phyloP scores from a whole-genome alignment of 2,113 vertebrate genomes.

The Epinephelus lanceolatus region DNA sequence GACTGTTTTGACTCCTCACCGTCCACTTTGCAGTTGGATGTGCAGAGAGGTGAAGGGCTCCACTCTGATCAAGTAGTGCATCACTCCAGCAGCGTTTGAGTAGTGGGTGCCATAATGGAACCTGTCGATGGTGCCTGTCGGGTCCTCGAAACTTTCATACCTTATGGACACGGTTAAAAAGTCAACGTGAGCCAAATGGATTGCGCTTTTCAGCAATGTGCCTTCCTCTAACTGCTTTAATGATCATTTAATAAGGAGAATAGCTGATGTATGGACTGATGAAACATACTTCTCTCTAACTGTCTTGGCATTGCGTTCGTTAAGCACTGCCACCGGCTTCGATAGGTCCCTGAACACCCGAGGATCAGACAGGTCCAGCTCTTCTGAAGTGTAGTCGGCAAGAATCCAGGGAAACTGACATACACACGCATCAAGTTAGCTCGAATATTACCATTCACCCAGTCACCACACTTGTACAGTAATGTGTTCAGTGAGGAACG shows the following conservation, averaged over 20 bases:
- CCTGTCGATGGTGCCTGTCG: constrained; percentile 93
- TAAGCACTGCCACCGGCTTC: constrained; percentile 94
- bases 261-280: not conserved
- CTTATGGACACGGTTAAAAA: constrained; percentile 75
- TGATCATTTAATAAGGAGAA: not conserved
- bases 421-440: not conserved
- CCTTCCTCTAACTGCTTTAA: not conserved
- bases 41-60: constrained; percentile 97
- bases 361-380: constrained; percentile 94
- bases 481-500: constrained; percentile 32
- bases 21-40: constrained; percentile 97
- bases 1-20: constrained; percentile 76
- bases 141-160: constrained; percentile 97
- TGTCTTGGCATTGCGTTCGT: constrained; percentile 94
- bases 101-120: constrained; percentile 99
- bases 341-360: constrained; percentile 95
- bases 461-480: not conserved
- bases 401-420: constrained; percentile 96
- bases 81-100: constrained; percentile 97
- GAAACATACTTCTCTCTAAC: constrained; percentile 91
- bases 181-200: not conserved
- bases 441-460: not conserved
- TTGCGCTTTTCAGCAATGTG: not conserved
- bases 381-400: constrained; percentile 94
- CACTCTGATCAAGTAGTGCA: constrained; percentile 96